Evolutionary conservation across 1,140 invertebrate genomes (phyloP).

Genomic region (Gyrodactylus bullatarudis): DNA sequence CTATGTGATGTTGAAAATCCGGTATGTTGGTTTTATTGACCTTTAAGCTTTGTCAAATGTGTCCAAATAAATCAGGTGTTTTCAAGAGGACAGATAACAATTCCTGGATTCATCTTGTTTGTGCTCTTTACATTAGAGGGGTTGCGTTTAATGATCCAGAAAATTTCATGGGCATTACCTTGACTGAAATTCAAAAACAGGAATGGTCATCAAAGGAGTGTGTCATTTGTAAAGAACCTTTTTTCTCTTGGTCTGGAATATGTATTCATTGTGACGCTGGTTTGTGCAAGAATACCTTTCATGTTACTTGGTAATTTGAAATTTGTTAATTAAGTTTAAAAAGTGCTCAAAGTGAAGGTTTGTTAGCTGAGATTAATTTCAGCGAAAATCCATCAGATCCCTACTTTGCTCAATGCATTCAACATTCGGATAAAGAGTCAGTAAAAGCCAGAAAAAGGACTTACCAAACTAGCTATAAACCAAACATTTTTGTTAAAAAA

Average conservation of each 20-base stretch:
- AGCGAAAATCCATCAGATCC: background rate
- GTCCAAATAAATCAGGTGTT: constrained; percentile 37
- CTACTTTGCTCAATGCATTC: background rate
- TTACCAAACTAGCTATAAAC: background rate
- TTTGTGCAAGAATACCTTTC: constrained; percentile 79
- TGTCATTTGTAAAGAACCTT: constrained; percentile 41
- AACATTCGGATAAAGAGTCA: constrained; percentile 2
- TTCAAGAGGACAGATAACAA: constrained; percentile 81
- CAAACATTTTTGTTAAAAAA: background rate
- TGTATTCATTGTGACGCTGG: constrained; percentile 84
- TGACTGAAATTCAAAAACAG: constrained; percentile 2
- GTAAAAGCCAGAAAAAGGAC: background rate
- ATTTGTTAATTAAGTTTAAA: background rate
- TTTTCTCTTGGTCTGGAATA: constrained; percentile 55
- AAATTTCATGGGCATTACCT: constrained; percentile 16
- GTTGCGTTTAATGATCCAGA: constrained; percentile 69
- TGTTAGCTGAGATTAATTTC: background rate
- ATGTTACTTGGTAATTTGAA: constrained; percentile 49
- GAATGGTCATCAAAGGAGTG: constrained; percentile 15
- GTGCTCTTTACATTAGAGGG: constrained; percentile 73
- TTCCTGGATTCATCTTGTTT: constrained; percentile 79
- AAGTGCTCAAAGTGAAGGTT: background rate
- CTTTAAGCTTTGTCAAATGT: constrained; percentile 22
- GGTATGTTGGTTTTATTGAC: constrained; percentile 12
- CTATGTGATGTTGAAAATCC: constrained; percentile 52